Conservation (phyloP, 1,140 invertebrate genomes). For the Parasteatoda tepidariorum region DNA sequence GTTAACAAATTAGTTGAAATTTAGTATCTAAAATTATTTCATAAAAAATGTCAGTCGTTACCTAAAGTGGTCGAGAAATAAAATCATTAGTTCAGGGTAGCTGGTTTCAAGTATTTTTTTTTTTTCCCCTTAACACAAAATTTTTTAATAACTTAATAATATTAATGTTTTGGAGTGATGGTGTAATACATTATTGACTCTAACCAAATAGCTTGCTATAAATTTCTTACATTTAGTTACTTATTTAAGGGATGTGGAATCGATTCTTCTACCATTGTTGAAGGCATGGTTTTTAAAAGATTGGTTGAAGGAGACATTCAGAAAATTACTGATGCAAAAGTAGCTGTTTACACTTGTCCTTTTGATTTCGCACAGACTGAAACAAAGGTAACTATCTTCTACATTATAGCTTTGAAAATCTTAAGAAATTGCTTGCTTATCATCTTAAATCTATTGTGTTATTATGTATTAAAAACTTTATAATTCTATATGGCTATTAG, state of each 20-base stretch:
- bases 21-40: no score
- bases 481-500: neutral
- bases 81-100: no score
- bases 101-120: no score
- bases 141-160: no score
- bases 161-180: no score
- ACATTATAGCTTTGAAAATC: neutral
- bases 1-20: no score
- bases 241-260: slow-evolving; percentile 80
- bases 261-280: slow-evolving; percentile 80
- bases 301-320: slow-evolving; percentile 94
- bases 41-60: no score
- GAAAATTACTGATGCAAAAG: slow-evolving; percentile 81
- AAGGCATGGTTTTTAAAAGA: slow-evolving; percentile 98
- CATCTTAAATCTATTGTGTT: neutral
- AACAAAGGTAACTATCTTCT: slow-evolving; percentile 79
- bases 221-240: neutral
- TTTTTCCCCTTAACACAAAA: no score
- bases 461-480: neutral
- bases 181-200: no score
- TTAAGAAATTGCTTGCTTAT: neutral
- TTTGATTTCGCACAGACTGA: slow-evolving; percentile 98
- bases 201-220: no score
- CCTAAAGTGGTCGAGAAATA: no score
- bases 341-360: slow-evolving; percentile 95